Evolutionary conservation across 30 jellyfish, hydroid and myxozoan species (phyloP), one percentile per base, ranked within the genome.

Genomic region (Cassiopea andromeda): DNA sequence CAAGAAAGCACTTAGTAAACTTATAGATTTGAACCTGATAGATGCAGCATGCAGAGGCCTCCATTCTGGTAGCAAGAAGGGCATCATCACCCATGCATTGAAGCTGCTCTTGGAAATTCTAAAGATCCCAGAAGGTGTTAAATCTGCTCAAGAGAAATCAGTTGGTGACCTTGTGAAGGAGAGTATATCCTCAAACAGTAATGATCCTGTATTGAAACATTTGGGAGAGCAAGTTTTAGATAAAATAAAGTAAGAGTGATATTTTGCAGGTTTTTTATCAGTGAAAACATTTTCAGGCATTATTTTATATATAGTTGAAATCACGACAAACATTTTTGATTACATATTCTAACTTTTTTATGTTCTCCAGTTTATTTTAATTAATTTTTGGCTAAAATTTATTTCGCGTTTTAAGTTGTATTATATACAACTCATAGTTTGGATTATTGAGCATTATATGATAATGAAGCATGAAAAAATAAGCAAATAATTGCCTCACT

Each of bases 161-260:
- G 70, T 91, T 2, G 92, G 46, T 9, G 82, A 73, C 43, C 48
- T 70, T 50, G 73, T 91, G 9, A 59, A 70, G 77, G 85, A 83
- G 12, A 54, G 73, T 43, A 68, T 79, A 12, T 85, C 79, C 12
- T 27, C 64, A 38, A 77, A 91, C 72, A 82, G 69, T 12, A 82
- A 75, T 7, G 97, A 91, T 60, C 91, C 86, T 43, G 97, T 91
- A 7, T 46, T 91, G 54, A 48, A 77, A 76, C 97, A 91, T 69
- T 70, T 91, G 43, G 91, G 93, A 9, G 45, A 54, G 27, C 88
- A 82, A 60, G 76, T 91, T 8, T 72, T 91, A 18, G 89, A 69
- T 8, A 18, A 57, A 0, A 1, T 90, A 19, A 60, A 82, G 69
- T 90, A 74, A 49, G 64, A 10, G 64, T 3, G 64, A 6, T 3